Evolutionary conservation across 2,888 invertebrate genomes (phyloP).

Genomic region (Lochmaea capreae): DNA sequence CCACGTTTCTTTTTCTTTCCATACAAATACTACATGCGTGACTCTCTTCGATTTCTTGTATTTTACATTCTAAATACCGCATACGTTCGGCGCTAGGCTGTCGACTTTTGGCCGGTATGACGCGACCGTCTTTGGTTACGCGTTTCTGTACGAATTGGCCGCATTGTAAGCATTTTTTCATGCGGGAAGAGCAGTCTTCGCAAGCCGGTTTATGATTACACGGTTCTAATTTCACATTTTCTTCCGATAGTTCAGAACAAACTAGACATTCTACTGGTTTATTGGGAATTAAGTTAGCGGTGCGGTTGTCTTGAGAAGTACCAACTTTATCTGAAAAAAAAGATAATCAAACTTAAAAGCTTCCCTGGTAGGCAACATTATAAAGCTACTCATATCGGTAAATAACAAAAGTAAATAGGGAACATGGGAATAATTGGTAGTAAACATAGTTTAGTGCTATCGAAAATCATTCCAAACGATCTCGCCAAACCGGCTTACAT

Average conservation of each 20-base stretch:
- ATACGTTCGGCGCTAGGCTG: constrained; percentile 76
- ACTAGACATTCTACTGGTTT: constrained; percentile 75
- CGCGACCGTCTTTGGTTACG: constrained; percentile 68
- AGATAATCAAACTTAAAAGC: neutral
- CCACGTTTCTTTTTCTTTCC: constrained; percentile 84
- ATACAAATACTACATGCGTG: constrained; percentile 89
- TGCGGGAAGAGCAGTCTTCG: constrained; percentile 78
- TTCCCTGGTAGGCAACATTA: too few relatives aligned
- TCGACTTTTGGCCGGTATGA: constrained; percentile 67
- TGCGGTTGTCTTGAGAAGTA: constrained; percentile 61
- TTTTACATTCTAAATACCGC: constrained; percentile 79
- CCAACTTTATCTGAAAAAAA: constrained; percentile 51
- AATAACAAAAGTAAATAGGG: too few relatives aligned
- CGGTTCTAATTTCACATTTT: constrained; percentile 76
- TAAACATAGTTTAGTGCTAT: too few relatives aligned
- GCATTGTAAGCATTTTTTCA: constrained; percentile 82
- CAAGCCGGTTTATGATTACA: constrained; percentile 82
- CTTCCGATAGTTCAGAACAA: constrained; percentile 76
- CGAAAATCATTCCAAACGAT: too few relatives aligned
- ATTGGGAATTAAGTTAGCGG: constrained; percentile 55
- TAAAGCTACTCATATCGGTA: too few relatives aligned
- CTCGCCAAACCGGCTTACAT: too few relatives aligned
- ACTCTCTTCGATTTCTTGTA: constrained; percentile 88
- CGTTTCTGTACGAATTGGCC: constrained; percentile 71
- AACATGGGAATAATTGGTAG: too few relatives aligned